Percentiles rank a stretch among this genome's conserved stretches.
Conservation (phyloP, 2,113 vertebrate genomes). For the Chloroceryle aenea region DNA sequence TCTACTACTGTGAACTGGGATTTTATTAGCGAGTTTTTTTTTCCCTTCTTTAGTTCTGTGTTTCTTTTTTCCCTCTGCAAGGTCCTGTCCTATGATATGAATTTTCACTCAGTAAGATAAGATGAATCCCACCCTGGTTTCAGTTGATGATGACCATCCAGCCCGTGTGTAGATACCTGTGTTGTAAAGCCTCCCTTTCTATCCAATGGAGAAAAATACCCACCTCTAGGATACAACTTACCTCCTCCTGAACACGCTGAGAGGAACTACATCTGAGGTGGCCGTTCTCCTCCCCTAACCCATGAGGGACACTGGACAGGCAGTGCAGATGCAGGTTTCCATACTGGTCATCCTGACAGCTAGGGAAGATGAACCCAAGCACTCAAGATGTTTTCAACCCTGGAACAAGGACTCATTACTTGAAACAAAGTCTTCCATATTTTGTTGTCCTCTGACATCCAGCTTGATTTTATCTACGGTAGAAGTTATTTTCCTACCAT, state of each 20-base stretch:
- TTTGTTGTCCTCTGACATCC: neutral
- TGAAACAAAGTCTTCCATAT: neutral
- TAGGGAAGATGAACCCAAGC: neutral
- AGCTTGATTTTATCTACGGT: neutral
- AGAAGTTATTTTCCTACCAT: neutral
- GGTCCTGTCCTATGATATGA: neutral
- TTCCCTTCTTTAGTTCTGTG: neutral
- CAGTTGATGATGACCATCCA: neutral
- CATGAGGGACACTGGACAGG: accelerated
- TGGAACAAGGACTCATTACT: neutral
- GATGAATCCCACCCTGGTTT: neutral
- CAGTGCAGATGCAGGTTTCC: neutral
- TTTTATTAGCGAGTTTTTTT: neutral
- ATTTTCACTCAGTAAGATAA: neutral
- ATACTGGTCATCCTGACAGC: neutral
- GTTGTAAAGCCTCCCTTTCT: neutral
- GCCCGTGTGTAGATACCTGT: neutral
- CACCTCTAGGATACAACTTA: accelerated
- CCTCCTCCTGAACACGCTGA: neutral
- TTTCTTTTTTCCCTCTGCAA: neutral
- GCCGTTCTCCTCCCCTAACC: neutral
- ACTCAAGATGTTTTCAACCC: neutral
- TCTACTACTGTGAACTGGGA: neutral
- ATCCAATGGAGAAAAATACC: neutral
- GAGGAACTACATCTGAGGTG: neutral